Percentiles rank a stretch among this genome's conserved stretches.
These are phyloP conservation scores for Hafferia zeledoni DNA, from an alignment of 2,797 vertebrate species.

Conservation along the genomic window DNA sequence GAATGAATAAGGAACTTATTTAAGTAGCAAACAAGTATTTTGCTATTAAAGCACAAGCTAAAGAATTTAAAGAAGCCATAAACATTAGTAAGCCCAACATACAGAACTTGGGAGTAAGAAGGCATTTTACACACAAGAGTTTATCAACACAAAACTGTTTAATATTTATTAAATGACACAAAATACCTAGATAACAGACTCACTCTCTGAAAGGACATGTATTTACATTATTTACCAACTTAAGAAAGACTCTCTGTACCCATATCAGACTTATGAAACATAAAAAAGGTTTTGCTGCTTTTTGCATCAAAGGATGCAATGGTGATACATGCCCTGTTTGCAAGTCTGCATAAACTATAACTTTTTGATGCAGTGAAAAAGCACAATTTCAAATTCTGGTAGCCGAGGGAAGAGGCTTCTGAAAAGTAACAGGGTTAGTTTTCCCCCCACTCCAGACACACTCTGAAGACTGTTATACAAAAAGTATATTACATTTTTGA, in stretches of 20 bases:
- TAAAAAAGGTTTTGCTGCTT: slow-evolving; percentile 74
- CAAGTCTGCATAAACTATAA: slow-evolving; percentile 68
- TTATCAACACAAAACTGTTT: slow-evolving; percentile 80
- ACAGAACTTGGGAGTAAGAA: slow-evolving; percentile 50
- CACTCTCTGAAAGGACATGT: slow-evolving; percentile 80
- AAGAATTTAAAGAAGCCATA: slow-evolving; percentile 49
- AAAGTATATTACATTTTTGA: slow-evolving; percentile 79
- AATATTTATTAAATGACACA: slow-evolving; percentile 84
- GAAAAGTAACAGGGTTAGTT: slow-evolving; percentile 62
- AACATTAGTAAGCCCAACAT: slow-evolving; percentile 44
- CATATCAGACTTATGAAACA: slow-evolving; percentile 78
- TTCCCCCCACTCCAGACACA: slow-evolving; percentile 48
- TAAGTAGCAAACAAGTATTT: slow-evolving; percentile 50
- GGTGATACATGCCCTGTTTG: slow-evolving; percentile 68
- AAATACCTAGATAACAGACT: slow-evolving; percentile 82
- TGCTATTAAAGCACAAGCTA: slow-evolving; percentile 34
- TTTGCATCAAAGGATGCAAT: slow-evolving; percentile 67
- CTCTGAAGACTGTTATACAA: slow-evolving; percentile 72
- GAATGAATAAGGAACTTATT: slow-evolving; percentile 30
- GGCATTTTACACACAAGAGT: slow-evolving; percentile 54
- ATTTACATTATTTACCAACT: slow-evolving; percentile 84
- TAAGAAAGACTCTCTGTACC: slow-evolving; percentile 78
- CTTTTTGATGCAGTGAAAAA: slow-evolving; percentile 70
- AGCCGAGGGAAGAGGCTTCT: slow-evolving; percentile 65
- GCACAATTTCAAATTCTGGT: slow-evolving; percentile 61